Percentiles rank a stretch among this genome's conserved stretches.
These are phyloP conservation scores for Epistrophella euchroma DNA, from an alignment of 2,888 invertebrate species.

Conservation along the genomic window DNA sequence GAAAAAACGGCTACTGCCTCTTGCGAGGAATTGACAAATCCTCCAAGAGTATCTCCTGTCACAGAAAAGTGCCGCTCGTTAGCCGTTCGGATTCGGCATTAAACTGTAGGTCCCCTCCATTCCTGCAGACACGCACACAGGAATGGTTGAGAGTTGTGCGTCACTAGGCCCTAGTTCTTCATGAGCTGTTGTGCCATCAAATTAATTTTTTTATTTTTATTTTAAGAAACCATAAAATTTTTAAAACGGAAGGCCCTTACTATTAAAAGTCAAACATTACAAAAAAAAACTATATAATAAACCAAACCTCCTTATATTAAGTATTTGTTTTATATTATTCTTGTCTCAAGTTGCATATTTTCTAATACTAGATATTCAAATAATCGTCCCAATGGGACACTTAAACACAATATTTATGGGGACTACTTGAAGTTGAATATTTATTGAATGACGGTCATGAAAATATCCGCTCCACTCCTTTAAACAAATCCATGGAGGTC, in stretches of 20 bases:
- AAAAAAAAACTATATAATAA: neutral
- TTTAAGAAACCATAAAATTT: too few species aligned
- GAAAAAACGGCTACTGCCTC: too few species aligned
- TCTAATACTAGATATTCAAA: neutral
- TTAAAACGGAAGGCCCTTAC: neutral
- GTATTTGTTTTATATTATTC: neutral
- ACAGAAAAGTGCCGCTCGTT: too few species aligned
- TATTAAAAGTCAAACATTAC: neutral
- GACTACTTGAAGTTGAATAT: conserved; percentile 46
- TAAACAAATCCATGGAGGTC: conserved; percentile 18
- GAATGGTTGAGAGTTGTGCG: too few species aligned
- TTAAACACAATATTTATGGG: conserved; percentile 57
- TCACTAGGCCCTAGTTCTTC: too few species aligned
- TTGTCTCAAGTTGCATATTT: neutral
- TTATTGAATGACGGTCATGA: conserved; percentile 59
- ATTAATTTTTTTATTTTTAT: too few species aligned
- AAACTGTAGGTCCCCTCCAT: too few species aligned
- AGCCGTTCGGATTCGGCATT: too few species aligned
- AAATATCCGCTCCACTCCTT: conserved; percentile 11
- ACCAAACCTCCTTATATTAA: neutral
- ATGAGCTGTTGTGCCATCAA: too few species aligned
- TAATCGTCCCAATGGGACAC: neutral
- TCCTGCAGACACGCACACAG: too few species aligned
- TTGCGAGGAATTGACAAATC: too few species aligned
- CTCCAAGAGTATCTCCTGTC: too few species aligned